A percentile compares a stretch with the other conserved stretches of the same genome.
These are phyloP conservation scores for Haplochromis burtoni DNA, from an alignment of 2,113 vertebrate genomes.

Conservation along the genomic window DNA sequence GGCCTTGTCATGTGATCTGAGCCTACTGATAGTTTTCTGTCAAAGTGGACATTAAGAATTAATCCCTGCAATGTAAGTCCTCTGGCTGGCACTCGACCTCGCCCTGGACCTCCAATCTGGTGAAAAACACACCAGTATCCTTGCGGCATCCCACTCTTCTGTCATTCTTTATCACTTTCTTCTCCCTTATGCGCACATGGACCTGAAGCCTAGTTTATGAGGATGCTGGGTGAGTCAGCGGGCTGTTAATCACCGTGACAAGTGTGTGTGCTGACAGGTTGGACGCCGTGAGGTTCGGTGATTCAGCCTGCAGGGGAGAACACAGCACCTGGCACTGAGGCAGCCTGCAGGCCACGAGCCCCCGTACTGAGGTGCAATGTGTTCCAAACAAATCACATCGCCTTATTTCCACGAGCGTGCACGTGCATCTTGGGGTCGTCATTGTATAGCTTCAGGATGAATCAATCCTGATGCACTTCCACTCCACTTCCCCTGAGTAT, in stretches of 20 bases:
- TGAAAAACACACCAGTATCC: neutral
- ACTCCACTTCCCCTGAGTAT: slow-evolving; percentile 13
- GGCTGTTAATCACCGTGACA: slow-evolving; percentile 31
- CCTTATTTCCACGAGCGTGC: neutral
- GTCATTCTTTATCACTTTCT: neutral
- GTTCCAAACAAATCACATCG: slow-evolving; percentile 8
- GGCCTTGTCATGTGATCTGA: slow-evolving; percentile 10
- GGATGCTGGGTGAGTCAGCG: slow-evolving; percentile 13
- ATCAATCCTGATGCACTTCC: neutral
- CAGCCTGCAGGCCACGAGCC: neutral
- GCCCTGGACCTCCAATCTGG: neutral
- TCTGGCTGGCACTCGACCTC: neutral
- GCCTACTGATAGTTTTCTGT: neutral
- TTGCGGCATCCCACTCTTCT: neutral
- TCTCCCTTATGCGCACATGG: neutral
- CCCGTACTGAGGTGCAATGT: neutral
- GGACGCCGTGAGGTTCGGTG: neutral
- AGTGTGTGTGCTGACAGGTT: slow-evolving; percentile 10
- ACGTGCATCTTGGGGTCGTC: neutral
- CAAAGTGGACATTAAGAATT: slow-evolving; percentile 14
- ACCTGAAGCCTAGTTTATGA: neutral
- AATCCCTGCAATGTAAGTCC: neutral
- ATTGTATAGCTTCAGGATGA: neutral
- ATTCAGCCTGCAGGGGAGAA: slow-evolving; percentile 4
- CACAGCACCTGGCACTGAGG: slow-evolving; percentile 1